Evolutionary conservation across 2,888 invertebrate species (phyloP).

Genomic region (Cyclophora albipunctata): DNA sequence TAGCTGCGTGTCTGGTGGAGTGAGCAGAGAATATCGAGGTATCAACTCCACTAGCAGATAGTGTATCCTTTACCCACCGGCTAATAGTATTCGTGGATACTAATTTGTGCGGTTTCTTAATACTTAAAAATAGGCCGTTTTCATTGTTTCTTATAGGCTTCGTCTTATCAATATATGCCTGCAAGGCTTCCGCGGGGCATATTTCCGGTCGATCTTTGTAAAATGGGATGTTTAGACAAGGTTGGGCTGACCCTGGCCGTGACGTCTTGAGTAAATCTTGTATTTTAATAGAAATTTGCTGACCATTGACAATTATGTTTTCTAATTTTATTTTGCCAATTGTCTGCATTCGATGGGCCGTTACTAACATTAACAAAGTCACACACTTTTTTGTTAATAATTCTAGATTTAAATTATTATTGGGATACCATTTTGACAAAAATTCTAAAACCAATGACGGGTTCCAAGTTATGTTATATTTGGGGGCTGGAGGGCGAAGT

Average conservation of each 20-base stretch:
- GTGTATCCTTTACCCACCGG: background rate
- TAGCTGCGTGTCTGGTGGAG: background rate
- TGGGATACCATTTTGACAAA: background rate
- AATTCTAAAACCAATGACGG: conserved; percentile 2
- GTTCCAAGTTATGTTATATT: conserved; percentile 9
- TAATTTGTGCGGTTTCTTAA: background rate
- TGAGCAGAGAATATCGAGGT: background rate
- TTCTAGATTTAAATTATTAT: background rate
- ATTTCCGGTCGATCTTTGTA: background rate
- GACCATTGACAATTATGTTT: too few species aligned
- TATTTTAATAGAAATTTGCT: background rate
- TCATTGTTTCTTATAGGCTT: background rate
- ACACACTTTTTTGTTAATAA: background rate
- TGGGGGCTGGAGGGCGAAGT: conserved; percentile 5
- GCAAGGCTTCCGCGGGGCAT: background rate
- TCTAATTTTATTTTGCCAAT: background rate
- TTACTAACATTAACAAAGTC: background rate
- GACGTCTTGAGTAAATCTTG: background rate
- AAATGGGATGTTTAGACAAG: background rate
- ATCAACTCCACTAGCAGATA: background rate
- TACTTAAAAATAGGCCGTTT: background rate
- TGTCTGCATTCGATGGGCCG: background rate
- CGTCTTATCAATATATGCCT: background rate
- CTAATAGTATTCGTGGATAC: background rate
- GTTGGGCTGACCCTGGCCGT: background rate